Evolutionary conservation across 2,888 invertebrate genomes (phyloP).

Genomic region (Melanostoma scalare): DNA sequence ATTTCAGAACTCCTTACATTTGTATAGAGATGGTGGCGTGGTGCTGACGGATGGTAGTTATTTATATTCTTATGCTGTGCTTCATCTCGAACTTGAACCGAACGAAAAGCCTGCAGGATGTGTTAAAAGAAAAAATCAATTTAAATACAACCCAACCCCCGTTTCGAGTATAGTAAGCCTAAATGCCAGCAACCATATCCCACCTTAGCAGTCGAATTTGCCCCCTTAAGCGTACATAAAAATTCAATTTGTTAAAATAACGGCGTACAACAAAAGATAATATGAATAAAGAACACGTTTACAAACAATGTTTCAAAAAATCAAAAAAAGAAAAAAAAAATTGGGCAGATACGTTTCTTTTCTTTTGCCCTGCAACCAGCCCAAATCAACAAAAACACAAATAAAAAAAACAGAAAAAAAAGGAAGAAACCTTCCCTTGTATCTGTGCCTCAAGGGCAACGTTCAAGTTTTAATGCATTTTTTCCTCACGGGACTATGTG

Average conservation of each 20-base stretch:
- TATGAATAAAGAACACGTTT: slow-evolving; percentile 51
- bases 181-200: no score
- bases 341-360: not conserved
- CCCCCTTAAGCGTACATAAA: slow-evolving; percentile 40
- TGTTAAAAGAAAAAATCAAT: no score
- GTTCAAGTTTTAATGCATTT: slow-evolving; percentile 63
- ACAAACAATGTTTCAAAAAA: slow-evolving; percentile 30
- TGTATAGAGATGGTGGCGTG: no score
- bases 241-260: slow-evolving; percentile 61
- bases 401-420: not conserved
- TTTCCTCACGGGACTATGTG: slow-evolving; percentile 35
- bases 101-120: no score
- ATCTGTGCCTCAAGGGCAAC: slow-evolving; percentile 59
- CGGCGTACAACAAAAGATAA: slow-evolving; percentile 26
- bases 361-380: not conserved
- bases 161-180: no score
- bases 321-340: slow-evolving; percentile 1
- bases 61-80: no score
- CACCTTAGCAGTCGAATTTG: not conserved
- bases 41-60: no score
- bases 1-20: no score
- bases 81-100: no score
- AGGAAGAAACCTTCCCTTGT: not conserved
- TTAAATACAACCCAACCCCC: no score
- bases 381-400: not conserved